Conservation (phyloP, 2,797 vertebrate genomes). For the Microcaecilia unicolor region DNA sequence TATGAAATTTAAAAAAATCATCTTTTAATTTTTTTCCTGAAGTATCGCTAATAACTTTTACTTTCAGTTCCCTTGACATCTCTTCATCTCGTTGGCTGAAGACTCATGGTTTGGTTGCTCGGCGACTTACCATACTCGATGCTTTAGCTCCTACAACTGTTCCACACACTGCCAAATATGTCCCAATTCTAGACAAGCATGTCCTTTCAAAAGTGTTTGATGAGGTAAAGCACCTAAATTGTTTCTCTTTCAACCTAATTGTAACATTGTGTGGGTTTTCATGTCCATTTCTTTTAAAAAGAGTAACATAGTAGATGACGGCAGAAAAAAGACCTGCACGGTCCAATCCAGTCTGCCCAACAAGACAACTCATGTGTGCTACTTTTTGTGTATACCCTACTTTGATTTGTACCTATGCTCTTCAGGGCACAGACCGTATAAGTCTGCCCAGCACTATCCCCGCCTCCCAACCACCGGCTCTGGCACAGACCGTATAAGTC, state of each 20-base stretch:
- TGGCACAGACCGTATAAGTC: too few relatives aligned
- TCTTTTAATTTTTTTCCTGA: constrained; percentile 3
- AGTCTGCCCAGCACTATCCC: too few relatives aligned
- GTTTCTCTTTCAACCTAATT: background rate
- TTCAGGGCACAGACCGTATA: too few relatives aligned
- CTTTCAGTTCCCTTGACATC: constrained; percentile 37
- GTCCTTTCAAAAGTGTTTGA: constrained; percentile 58
- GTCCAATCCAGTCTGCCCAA: too few relatives aligned
- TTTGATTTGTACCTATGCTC: too few relatives aligned
- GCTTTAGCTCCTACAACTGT: constrained; percentile 42
- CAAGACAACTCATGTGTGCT: too few relatives aligned
- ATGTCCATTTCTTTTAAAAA: background rate
- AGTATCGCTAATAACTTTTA: background rate
- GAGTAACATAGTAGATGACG: too few relatives aligned
- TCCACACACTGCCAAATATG: constrained; percentile 40
- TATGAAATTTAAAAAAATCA: background rate
- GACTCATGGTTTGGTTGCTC: constrained; percentile 51
- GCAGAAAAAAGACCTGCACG: too few relatives aligned
- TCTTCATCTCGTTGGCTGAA: constrained; percentile 59
- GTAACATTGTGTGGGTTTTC: background rate
- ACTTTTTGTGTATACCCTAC: too few relatives aligned
- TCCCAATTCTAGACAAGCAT: constrained; percentile 58
- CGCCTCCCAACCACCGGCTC: too few relatives aligned
- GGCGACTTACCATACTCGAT: constrained; percentile 58
- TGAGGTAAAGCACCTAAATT: constrained; percentile 44